These are phyloP conservation scores for Ceratina japonica DNA, from an alignment of 1,140 invertebrate genomes.

Conservation along the genomic window DNA sequence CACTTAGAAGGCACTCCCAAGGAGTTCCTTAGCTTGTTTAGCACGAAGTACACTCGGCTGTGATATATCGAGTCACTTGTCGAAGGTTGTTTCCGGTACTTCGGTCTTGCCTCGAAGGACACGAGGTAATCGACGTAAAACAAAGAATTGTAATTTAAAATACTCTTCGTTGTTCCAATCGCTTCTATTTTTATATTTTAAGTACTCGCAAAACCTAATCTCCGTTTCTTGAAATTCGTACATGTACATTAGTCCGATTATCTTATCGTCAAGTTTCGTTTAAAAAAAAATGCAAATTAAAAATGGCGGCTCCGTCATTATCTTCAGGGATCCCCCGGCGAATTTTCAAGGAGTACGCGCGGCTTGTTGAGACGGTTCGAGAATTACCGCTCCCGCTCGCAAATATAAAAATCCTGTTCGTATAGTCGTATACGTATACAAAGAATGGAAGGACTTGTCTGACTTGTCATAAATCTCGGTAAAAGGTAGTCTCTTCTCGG, in stretches of 20 bases:
- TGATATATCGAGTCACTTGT: background rate
- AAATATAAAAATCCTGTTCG: background rate
- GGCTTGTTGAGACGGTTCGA: background rate
- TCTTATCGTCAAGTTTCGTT: no score
- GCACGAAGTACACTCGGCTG: no score
- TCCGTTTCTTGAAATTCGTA: no score
- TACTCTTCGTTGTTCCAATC: no score
- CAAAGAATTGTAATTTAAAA: no score
- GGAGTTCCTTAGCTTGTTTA: background rate
- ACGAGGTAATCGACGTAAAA: no score
- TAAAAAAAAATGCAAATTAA: conserved; percentile 2
- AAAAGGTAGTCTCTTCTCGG: background rate
- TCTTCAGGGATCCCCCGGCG: background rate
- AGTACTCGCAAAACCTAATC: no score
- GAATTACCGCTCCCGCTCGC: background rate
- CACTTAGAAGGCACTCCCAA: background rate
- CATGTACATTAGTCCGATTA: no score
- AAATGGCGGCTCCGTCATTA: background rate
- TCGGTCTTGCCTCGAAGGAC: no score
- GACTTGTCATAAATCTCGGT: conserved; percentile 9
- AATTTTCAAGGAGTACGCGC: background rate
- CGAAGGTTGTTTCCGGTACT: no score
- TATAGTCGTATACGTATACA: background rate
- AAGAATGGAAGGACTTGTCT: conserved; percentile 11
- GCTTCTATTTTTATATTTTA: no score